These are phyloP conservation scores for Chunga burmeisteri DNA, from an alignment of 2,113 vertebrate genomes.

Conservation along the genomic window DNA sequence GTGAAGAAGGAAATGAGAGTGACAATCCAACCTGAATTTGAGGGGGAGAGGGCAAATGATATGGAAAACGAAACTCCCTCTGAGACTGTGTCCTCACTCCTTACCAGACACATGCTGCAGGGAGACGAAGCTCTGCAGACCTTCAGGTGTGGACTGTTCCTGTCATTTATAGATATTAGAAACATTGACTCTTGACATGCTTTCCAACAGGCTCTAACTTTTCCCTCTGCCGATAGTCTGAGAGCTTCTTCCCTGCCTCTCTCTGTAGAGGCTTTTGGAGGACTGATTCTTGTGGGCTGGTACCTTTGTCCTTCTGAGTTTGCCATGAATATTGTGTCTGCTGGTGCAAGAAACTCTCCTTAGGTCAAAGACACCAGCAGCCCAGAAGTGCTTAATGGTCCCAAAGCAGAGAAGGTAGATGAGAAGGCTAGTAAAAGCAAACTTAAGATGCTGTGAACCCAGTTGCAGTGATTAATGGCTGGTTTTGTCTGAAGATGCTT, in stretches of 20 bases:
- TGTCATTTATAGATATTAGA: neutral
- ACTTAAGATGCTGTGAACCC: neutral
- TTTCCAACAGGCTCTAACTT: neutral
- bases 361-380: neutral
- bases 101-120: neutral
- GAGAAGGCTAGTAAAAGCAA: neutral
- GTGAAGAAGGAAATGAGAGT: neutral
- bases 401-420: neutral
- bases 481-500: neutral
- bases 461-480: neutral
- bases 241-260: neutral
- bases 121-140: neutral
- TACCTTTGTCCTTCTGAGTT: neutral
- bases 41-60: neutral
- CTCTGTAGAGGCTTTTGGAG: neutral
- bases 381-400: neutral
- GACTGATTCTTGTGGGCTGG: neutral
- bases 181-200: neutral
- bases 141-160: neutral
- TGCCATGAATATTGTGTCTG: neutral
- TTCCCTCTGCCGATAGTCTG: fast-evolving
- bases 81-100: neutral
- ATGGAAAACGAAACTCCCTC: neutral
- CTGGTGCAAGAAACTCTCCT: neutral
- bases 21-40: neutral